A percentile compares a stretch with the other conserved stretches of the same genome.
Evolutionary conservation across 1,140 invertebrate genomes (phyloP).

Genomic region (Conus ventricosus): DNA sequence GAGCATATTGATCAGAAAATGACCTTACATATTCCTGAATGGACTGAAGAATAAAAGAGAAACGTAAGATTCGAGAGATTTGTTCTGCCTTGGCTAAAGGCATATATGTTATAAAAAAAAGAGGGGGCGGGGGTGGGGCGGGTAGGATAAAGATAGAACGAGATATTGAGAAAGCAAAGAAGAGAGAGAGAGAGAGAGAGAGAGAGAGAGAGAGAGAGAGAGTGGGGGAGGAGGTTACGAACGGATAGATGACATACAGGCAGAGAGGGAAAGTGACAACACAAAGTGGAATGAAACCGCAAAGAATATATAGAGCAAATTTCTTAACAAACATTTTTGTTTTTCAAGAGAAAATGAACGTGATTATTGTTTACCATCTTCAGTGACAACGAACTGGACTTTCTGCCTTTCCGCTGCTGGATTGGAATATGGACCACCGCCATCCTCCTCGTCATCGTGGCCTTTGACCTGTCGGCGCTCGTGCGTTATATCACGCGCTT

Average conservation of each 20-base stretch:
- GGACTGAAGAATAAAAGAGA: no score
- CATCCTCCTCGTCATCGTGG: slow-evolving; percentile 92
- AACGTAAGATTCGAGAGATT: no score
- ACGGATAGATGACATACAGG: not conserved
- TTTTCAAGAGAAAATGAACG: no score
- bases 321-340: no score
- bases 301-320: not conserved
- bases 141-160: not conserved
- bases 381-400: slow-evolving; percentile 86
- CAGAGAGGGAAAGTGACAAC: not conserved
- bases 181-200: not conserved
- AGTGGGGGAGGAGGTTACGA: not conserved
- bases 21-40: no score
- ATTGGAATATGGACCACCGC: slow-evolving; percentile 96
- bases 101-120: no score
- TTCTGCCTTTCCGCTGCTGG: slow-evolving; percentile 93
- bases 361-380: slow-evolving; percentile 17
- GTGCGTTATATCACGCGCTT: slow-evolving; percentile 99
- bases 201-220: not conserved
- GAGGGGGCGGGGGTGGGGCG: no score
- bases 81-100: no score
- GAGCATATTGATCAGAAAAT: no score
- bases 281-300: not conserved
- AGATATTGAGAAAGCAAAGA: not conserved
- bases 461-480: slow-evolving; percentile 95